Conservation (phyloP, 2,113 vertebrate genomes). For the Cyphomyrus plagiostoma region DNA sequence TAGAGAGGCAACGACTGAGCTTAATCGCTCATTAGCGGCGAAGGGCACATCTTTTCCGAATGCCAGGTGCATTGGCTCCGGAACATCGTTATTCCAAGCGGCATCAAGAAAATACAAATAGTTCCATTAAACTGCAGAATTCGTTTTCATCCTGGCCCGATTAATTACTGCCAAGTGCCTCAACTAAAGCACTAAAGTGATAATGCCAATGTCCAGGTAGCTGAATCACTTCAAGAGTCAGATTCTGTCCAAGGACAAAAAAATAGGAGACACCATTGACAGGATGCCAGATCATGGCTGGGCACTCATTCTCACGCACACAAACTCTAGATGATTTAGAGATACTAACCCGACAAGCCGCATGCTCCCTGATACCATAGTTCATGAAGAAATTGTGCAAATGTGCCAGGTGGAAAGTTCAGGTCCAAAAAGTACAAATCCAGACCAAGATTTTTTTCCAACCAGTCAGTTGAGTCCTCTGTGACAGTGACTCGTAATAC, state of each 20-base stretch:
- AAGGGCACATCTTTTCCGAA: not conserved
- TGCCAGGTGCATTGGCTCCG: not conserved
- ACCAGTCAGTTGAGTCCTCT: not conserved
- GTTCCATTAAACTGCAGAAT: not conserved
- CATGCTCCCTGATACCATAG: not conserved
- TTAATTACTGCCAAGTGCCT: not conserved
- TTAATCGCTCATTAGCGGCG: slow-evolving; percentile 2
- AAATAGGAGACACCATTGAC: not conserved
- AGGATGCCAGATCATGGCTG: not conserved
- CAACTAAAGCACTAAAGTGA: not conserved
- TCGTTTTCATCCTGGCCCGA: not conserved
- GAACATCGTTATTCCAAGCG: not conserved
- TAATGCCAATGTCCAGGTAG: not conserved
- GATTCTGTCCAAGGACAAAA: not conserved
- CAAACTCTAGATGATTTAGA: not conserved
- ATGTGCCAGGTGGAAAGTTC: not conserved
- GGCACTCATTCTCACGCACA: not conserved
- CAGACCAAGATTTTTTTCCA: not conserved
- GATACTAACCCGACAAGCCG: not conserved
- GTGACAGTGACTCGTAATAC: not conserved
- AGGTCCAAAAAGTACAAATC: not conserved
- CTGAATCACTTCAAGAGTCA: not conserved
- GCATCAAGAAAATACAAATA: not conserved
- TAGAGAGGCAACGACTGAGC: slow-evolving; percentile 1
- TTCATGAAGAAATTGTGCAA: not conserved